These are phyloP conservation scores for Corvus moneduloides DNA, from an alignment of 2,113 vertebrate genomes.

Conservation along the genomic window DNA sequence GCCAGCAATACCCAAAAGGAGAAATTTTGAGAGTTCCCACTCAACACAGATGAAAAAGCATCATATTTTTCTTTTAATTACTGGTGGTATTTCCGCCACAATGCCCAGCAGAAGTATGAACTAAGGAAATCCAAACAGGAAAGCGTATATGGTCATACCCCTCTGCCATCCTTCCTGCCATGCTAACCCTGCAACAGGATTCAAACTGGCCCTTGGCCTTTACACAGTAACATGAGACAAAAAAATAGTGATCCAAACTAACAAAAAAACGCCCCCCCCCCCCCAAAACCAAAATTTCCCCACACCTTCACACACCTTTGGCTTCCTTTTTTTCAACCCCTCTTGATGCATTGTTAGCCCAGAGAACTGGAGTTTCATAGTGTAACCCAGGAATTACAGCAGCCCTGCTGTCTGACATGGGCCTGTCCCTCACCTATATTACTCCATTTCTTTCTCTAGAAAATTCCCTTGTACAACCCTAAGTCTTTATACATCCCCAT, in stretches of 20 bases:
- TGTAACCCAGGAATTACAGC: not conserved
- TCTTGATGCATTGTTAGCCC: not conserved
- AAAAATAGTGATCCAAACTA: not conserved
- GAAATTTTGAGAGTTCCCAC: not conserved
- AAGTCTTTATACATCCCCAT: not conserved
- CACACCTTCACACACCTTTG: not conserved
- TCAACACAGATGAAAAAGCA: not conserved
- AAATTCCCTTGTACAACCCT: not conserved
- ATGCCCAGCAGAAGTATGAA: not conserved
- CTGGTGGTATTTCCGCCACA: not conserved
- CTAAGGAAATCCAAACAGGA: not conserved
- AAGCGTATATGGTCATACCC: not conserved
- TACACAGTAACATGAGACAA: not conserved
- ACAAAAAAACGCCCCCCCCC: fast-evolving
- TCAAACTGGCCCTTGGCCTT: not conserved
- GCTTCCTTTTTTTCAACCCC: not conserved
- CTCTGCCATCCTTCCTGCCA: not conserved
- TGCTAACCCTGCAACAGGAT: not conserved
- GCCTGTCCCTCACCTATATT: not conserved
- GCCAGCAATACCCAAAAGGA: not conserved
- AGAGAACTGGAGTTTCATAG: not conserved
- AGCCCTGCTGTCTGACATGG: not conserved
- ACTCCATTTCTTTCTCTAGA: not conserved
- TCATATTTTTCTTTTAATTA: not conserved
- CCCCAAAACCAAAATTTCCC: not conserved